Conservation (phyloP, 2,888 invertebrate species). For the Eugnorisma glareosa region DNA sequence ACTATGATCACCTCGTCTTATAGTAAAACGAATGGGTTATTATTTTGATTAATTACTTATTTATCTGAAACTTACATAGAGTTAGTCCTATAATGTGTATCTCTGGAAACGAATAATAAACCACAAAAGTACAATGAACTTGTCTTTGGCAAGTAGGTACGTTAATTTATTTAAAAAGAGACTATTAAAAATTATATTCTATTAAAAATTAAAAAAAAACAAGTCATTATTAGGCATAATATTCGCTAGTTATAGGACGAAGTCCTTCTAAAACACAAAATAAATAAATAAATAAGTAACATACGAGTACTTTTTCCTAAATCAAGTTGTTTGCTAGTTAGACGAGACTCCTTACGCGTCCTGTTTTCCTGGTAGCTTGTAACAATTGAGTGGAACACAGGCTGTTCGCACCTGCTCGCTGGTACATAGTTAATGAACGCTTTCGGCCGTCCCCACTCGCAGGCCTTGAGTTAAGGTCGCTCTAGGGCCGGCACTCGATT, state of each 20-base stretch:
- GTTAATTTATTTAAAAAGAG: not conserved
- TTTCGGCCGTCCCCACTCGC: constrained; percentile 29
- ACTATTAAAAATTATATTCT: too few relatives aligned
- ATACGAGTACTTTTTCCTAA: not conserved
- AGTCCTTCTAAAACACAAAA: not conserved
- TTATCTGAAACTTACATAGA: not conserved
- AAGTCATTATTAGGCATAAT: not conserved
- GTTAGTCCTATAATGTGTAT: not conserved
- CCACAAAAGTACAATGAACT: not conserved
- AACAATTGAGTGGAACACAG: constrained; percentile 35
- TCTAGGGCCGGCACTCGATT: constrained; percentile 14
- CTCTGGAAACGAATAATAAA: not conserved
- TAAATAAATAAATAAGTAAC: not conserved
- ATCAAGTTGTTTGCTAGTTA: not conserved
- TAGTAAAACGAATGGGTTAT: too few relatives aligned
- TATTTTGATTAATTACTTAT: not conserved
- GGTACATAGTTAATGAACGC: constrained; percentile 62
- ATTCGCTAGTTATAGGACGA: not conserved
- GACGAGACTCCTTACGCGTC: not conserved
- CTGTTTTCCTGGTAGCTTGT: constrained; percentile 18
- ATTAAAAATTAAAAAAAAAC: too few relatives aligned
- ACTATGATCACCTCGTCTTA: not conserved
- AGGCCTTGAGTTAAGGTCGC: constrained; percentile 46
- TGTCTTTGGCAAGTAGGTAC: not conserved
- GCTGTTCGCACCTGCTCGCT: constrained; percentile 55